Conservation (phyloP, 2,888 invertebrate species). For the Amphipyra tragopoginis region DNA sequence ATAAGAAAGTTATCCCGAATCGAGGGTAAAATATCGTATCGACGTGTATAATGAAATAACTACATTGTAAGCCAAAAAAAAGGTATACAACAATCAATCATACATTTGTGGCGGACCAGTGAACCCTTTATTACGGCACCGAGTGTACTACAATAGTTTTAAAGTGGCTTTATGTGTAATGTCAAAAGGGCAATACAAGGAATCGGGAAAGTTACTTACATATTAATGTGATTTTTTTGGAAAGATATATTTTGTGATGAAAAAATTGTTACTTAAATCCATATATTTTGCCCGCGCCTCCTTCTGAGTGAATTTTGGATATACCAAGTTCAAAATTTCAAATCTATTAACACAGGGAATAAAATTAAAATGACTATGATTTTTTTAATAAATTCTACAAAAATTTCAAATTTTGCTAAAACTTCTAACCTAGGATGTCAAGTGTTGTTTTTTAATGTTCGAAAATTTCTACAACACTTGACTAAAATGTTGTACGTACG, state of each 20-base stretch:
- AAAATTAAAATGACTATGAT: too few relatives aligned
- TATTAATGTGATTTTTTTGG: background rate
- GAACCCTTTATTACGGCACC: slow-evolving; percentile 46
- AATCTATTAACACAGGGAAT: background rate
- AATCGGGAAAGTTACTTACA: slow-evolving; percentile 30
- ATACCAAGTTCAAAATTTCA: too few relatives aligned
- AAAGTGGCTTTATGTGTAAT: slow-evolving; percentile 60
- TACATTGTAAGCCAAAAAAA: slow-evolving; percentile 45
- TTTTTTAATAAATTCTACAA: too few relatives aligned
- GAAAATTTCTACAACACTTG: too few relatives aligned
- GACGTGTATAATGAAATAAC: slow-evolving; percentile 45
- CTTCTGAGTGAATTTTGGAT: too few relatives aligned
- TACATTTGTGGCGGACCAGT: slow-evolving; percentile 47
- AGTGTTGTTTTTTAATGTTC: too few relatives aligned
- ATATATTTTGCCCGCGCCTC: too few relatives aligned
- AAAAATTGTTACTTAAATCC: too few relatives aligned
- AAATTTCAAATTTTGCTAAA: too few relatives aligned
- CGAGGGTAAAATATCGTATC: slow-evolving; percentile 39
- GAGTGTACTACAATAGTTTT: slow-evolving; percentile 55
- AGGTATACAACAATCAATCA: slow-evolving; percentile 56
- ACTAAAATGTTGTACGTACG: too few relatives aligned
- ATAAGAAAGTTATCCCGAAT: slow-evolving; percentile 14
- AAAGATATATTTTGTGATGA: background rate
- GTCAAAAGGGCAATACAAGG: slow-evolving; percentile 32
- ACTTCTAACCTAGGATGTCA: too few relatives aligned